These are phyloP conservation scores for Tipula helvola DNA, from an alignment of 2,888 invertebrate genomes.

Conservation along the genomic window DNA sequence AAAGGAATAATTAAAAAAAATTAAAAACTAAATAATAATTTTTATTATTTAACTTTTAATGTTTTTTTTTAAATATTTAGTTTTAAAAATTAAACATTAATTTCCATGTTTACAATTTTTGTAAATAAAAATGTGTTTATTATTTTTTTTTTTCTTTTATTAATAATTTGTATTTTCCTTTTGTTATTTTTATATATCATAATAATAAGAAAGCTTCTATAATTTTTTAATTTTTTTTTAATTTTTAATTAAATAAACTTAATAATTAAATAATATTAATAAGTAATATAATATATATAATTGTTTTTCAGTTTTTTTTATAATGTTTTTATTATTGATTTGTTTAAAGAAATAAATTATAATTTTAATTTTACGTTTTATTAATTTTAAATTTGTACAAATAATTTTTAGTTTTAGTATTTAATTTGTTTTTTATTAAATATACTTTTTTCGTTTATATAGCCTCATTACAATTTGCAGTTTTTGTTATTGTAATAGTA, in stretches of 20 bases:
- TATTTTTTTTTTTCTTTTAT: not conserved
- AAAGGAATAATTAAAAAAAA: no score
- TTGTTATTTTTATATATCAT: not conserved
- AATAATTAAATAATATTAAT: not conserved
- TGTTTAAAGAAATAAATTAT: no score
- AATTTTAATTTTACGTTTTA: no score
- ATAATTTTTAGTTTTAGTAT: not conserved
- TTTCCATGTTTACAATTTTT: no score
- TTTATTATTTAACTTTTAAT: no score
- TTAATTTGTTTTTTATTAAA: not conserved
- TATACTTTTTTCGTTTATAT: not conserved
- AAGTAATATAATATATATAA: not conserved
- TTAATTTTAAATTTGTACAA: not conserved
- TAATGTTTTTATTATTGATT: no score
- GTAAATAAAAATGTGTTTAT: not conserved
- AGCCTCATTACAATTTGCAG: not conserved
- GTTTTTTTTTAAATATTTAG: no score
- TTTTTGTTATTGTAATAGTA: not conserved
- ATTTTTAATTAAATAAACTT: not conserved
- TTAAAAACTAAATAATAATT: no score
- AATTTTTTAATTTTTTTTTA: not conserved
- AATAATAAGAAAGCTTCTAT: not conserved
- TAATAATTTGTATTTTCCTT: not conserved
- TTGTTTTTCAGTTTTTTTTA: not conserved
- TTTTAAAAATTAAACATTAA: no score